Evolutionary conservation across 2,797 vertebrate species (phyloP).

Genomic region (Cirrhinus molitorella): DNA sequence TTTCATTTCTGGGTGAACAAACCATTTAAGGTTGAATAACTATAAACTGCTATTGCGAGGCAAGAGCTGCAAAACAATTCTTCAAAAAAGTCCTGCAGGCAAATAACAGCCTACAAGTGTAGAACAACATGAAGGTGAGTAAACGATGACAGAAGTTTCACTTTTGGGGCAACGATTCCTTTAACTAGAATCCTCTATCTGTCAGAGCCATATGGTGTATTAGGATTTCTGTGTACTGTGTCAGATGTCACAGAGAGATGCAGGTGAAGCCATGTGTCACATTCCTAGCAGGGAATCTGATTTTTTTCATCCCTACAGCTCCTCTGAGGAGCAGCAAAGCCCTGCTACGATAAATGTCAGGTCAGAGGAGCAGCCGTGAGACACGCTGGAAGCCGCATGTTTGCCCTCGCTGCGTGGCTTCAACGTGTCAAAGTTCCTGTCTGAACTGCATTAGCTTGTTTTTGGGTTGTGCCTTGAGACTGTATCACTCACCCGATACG

Average conservation of each 20-base stretch:
- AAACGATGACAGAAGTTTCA: not conserved
- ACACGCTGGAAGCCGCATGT: slow-evolving; percentile 71
- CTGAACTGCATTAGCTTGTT: slow-evolving; percentile 73
- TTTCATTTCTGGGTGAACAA: not conserved
- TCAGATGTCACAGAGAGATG: slow-evolving; percentile 53
- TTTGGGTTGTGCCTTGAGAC: slow-evolving; percentile 71
- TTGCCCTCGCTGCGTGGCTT: slow-evolving; percentile 72
- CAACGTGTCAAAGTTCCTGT: slow-evolving; percentile 73
- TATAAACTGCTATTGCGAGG: not conserved
- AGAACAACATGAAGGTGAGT: slow-evolving; percentile 10
- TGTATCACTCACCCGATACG: slow-evolving; percentile 67
- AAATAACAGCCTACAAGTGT: not conserved
- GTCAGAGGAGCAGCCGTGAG: slow-evolving; percentile 69
- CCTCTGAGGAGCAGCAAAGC: slow-evolving; percentile 59
- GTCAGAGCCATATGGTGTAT: slow-evolving; percentile 33
- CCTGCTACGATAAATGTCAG: slow-evolving; percentile 71
- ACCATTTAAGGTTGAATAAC: not conserved
- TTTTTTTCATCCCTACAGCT: slow-evolving; percentile 46
- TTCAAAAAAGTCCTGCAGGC: not conserved
- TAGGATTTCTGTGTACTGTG: slow-evolving; percentile 42
- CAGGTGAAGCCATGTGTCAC: slow-evolving; percentile 61
- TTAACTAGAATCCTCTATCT: slow-evolving; percentile 34
- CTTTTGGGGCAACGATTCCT: not conserved
- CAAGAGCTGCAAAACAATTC: not conserved
- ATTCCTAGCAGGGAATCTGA: slow-evolving; percentile 58